Percentiles rank a stretch among this genome's conserved stretches.
Evolutionary conservation across 2,888 invertebrate genomes (phyloP).

Genomic region (Nomada ruficornis): DNA sequence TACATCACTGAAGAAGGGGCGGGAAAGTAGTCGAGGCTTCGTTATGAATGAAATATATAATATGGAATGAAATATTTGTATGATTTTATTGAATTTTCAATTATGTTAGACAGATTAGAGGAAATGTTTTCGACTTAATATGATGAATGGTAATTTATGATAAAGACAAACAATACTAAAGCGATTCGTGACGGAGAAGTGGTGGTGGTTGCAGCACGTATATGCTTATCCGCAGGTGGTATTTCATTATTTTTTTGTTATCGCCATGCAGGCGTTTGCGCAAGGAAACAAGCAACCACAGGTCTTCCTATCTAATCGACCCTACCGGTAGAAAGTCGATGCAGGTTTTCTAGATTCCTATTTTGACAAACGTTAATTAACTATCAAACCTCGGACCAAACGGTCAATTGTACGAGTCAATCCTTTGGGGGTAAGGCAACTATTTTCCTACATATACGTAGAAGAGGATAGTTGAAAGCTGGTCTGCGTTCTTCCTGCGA

Average conservation of each 20-base stretch:
- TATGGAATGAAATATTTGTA: no score
- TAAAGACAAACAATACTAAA: not conserved
- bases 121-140: no score
- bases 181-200: not conserved
- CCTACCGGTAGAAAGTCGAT: conserved; percentile 19
- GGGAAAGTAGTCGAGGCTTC: no score
- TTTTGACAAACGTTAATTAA: not conserved
- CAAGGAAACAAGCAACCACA: conserved; percentile 33
- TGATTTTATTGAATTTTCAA: no score
- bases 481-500: conserved; percentile 15
- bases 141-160: no score
- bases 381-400: not conserved
- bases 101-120: no score
- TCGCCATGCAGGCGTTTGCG: conserved; percentile 37
- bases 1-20: no score
- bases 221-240: conserved; percentile 38
- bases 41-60: no score
- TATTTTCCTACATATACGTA: not conserved
- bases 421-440: no score
- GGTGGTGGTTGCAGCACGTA: not conserved
- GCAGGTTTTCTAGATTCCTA: not conserved
- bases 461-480: conserved; percentile 22
- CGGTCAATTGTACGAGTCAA: no score
- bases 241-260: conserved; percentile 18
- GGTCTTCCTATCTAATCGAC: conserved; percentile 15